Percentiles rank a stretch among this genome's conserved stretches.
Conservation (phyloP, 2,797 vertebrate genomes). For the Clarias pachynema region DNA sequence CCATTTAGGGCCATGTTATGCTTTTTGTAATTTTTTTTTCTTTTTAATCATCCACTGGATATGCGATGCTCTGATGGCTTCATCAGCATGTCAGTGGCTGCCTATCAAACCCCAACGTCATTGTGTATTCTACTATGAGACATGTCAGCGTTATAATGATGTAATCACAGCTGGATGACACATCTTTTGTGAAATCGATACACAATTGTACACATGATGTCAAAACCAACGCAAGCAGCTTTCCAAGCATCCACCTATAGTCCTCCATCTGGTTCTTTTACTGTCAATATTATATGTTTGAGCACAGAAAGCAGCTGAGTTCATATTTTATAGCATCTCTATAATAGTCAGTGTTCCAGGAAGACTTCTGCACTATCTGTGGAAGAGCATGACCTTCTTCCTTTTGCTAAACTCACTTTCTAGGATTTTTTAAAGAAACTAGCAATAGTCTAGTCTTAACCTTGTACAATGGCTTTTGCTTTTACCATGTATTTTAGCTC, state of each 20-base stretch:
- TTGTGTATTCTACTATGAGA: slow-evolving; percentile 54
- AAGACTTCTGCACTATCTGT: slow-evolving; percentile 17
- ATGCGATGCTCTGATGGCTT: slow-evolving; percentile 75
- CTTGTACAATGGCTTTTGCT: slow-evolving; percentile 11
- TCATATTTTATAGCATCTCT: not conserved
- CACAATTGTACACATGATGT: slow-evolving; percentile 53
- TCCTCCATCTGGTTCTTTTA: not conserved
- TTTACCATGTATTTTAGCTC: slow-evolving; percentile 29
- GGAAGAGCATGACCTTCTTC: slow-evolving; percentile 41
- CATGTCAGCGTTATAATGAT: slow-evolving; percentile 57
- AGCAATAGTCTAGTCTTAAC: slow-evolving; percentile 9
- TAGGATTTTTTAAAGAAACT: slow-evolving; percentile 18
- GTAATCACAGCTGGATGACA: slow-evolving; percentile 56
- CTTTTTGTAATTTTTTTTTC: slow-evolving; percentile 74
- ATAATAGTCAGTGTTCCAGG: not conserved
- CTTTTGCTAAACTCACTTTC: slow-evolving; percentile 28
- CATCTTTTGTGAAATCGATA: slow-evolving; percentile 66
- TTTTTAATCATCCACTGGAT: slow-evolving; percentile 80
- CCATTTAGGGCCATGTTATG: slow-evolving; percentile 81
- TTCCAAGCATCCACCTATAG: not conserved
- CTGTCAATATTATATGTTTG: not conserved
- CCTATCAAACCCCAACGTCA: slow-evolving; percentile 67
- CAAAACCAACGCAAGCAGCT: slow-evolving; percentile 39
- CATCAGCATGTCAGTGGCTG: slow-evolving; percentile 71
- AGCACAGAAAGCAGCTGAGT: not conserved